Conservation (phyloP, 2,113 vertebrate species). For the Oxyura jamaicensis region DNA sequence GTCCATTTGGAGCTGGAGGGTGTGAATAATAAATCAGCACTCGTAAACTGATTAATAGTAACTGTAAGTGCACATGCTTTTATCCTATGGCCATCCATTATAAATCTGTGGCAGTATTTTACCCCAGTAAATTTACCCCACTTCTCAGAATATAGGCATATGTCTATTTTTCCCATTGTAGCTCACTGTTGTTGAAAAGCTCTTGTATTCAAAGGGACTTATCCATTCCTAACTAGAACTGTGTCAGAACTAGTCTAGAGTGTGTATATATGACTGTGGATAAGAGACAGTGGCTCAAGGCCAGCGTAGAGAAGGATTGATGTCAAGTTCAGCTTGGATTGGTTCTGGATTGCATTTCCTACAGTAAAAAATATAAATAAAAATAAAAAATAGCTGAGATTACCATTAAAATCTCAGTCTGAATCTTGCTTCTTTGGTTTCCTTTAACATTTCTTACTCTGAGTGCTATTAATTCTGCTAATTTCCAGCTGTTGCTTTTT, state of each 20-base stretch:
- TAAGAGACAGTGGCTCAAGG: neutral
- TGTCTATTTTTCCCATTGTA: neutral
- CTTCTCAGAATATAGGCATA: neutral
- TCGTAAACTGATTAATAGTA: neutral
- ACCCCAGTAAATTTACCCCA: neutral
- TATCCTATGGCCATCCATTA: neutral
- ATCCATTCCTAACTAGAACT: neutral
- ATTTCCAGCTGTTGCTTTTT: slow-evolving; percentile 24
- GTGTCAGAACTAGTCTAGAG: neutral
- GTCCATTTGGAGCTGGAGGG: neutral
- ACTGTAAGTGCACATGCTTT: neutral
- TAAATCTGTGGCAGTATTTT: neutral
- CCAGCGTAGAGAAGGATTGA: neutral
- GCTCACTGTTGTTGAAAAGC: neutral
- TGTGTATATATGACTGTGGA: neutral
- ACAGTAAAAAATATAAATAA: neutral
- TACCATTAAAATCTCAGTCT: neutral
- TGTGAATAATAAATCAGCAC: neutral
- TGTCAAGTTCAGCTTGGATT: neutral
- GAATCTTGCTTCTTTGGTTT: neutral
- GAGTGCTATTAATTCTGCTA: neutral
- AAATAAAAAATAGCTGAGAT: neutral
- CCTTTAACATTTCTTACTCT: neutral
- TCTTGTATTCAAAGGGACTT: neutral
- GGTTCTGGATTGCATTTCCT: neutral